A percentile compares a stretch with the other conserved stretches of the same genome.
phyloP scores from a whole-genome alignment of 2,888 invertebrate species.

The Carterocephalus palaemon region DNA sequence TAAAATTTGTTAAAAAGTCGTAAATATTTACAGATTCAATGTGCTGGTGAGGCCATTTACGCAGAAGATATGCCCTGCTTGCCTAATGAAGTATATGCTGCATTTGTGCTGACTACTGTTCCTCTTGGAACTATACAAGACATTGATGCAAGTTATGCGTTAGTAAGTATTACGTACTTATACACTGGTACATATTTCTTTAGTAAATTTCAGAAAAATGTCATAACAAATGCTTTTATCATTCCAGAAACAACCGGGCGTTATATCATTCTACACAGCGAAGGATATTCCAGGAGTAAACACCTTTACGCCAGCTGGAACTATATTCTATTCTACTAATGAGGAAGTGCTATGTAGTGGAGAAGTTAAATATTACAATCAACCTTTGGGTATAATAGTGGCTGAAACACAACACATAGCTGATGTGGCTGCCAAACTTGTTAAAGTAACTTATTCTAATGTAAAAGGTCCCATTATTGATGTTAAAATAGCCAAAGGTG shows the following conservation, averaged over 20 bases:
- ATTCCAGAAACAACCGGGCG: constrained; percentile 79
- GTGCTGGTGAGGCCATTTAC: constrained; percentile 83
- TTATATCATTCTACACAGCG: constrained; percentile 80
- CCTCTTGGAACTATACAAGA: constrained; percentile 60
- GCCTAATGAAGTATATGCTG: constrained; percentile 81
- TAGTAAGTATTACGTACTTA: too few species aligned
- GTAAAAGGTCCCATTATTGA: constrained; percentile 47
- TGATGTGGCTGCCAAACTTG: constrained; percentile 69
- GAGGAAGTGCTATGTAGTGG: constrained; percentile 73
- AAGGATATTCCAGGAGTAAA: constrained; percentile 84
- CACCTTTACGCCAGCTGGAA: constrained; percentile 53
- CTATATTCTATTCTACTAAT: constrained; percentile 27
- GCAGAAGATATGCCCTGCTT: constrained; percentile 79
- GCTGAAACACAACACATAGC: constrained; percentile 76
- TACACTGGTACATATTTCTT: constrained; percentile 8
- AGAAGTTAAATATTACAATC: constrained; percentile 79
- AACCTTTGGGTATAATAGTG: constrained; percentile 82
- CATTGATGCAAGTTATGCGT: constrained; percentile 80
- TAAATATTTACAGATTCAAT: constrained; percentile 62
- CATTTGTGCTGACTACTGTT: constrained; percentile 80
- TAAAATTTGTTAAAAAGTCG: neutral
- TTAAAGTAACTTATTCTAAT: constrained; percentile 72
- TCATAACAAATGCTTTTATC: constrained; percentile 26
- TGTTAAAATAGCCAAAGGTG: constrained; percentile 40
- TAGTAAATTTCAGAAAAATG: neutral